A percentile compares a stretch with the other conserved stretches of the same genome.
These are phyloP conservation scores for Camponotus floridanus DNA, from an alignment of 1,140 invertebrate species.

Conservation along the genomic window DNA sequence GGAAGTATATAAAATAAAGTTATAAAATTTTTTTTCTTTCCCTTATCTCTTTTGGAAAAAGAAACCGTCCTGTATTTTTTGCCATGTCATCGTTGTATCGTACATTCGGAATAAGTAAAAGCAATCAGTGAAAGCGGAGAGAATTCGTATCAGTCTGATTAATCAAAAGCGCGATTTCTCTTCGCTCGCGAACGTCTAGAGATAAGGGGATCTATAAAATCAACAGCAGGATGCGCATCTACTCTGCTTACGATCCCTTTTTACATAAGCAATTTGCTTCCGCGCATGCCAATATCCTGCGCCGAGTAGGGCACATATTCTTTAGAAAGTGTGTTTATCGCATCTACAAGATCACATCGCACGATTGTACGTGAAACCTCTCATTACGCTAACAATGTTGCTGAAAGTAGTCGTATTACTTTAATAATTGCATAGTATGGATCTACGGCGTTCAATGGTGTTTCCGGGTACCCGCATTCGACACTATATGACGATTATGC, in stretches of 20 bases:
- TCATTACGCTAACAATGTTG: slow-evolving; percentile 58
- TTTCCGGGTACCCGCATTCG: slow-evolving; percentile 45
- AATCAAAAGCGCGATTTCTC: slow-evolving; percentile 39
- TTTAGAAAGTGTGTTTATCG: slow-evolving; percentile 49
- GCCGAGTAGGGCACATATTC: slow-evolving; percentile 39
- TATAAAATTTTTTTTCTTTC: slow-evolving; percentile 65
- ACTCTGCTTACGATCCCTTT: slow-evolving; percentile 22
- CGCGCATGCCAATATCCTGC: slow-evolving; percentile 36
- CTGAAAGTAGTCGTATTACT: slow-evolving; percentile 55
- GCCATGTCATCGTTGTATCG: slow-evolving; percentile 6
- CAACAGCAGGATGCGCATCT: slow-evolving; percentile 26
- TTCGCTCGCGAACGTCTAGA: neutral
- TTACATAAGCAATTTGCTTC: slow-evolving; percentile 30
- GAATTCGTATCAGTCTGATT: neutral
- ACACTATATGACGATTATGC: slow-evolving; percentile 32
- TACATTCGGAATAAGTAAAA: slow-evolving; percentile 35
- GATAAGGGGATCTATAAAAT: slow-evolving; percentile 9
- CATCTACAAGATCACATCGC: slow-evolving; percentile 53
- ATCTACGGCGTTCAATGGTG: slow-evolving; percentile 21
- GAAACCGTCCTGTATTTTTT: neutral
- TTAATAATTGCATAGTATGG: slow-evolving; percentile 49
- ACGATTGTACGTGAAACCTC: slow-evolving; percentile 47
- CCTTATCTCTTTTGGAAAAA: neutral
- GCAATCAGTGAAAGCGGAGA: slow-evolving; percentile 45
- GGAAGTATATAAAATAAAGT: neutral